Evolutionary conservation across 2,888 invertebrate genomes (phyloP), one percentile per base, ranked within the genome.

Genomic region (Limnephilus rhombicus): DNA sequence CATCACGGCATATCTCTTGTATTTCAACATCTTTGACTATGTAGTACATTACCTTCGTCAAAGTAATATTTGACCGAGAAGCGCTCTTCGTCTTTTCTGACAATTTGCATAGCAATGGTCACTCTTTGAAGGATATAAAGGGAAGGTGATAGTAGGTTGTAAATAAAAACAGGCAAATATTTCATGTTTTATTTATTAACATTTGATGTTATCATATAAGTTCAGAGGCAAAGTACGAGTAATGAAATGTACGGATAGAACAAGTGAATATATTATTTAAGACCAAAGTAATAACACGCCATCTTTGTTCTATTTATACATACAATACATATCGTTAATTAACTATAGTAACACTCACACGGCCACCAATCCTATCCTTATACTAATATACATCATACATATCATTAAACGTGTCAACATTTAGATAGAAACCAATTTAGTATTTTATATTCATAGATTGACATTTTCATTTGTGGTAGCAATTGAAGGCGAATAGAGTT

Each of bases 171-270:
- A 83, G 13, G 5, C n/a, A 45, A 80, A 68, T 49, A 31, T 91
- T 92, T 29, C 86, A 92, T 91, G 81, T 86, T 93, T 93, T 91
- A 93, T 93, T 92, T 92, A 92, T 92, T 93, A 93, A 93, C 93
- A 93, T 93, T 93, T 93, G 92, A 93, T 93, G 91, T 92, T 92
- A 92, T 93, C 80, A 91, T 93, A 91, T 93, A 92, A 91, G 88
- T 93, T 92, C 91, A 92, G 87, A 93, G 92, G 93, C 93, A 93
- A 93, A 93, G 92, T 93, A 92, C 86, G 90, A 92, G 34, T 92
- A 90, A 92, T 92, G 91, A 91, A 89, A 91, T 85, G 91, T 90
- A 93, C 92, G 87, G 93, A 93, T 93, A 93, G 93, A 93, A 93
- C 93, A 91, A 93, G 91, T 93, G 93, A 92, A 87, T 92, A 92